A percentile compares a stretch with the other conserved stretches of the same genome.
These are phyloP conservation scores for Xestia rhomboidea DNA, from an alignment of 2,888 invertebrate species.

Conservation along the genomic window DNA sequence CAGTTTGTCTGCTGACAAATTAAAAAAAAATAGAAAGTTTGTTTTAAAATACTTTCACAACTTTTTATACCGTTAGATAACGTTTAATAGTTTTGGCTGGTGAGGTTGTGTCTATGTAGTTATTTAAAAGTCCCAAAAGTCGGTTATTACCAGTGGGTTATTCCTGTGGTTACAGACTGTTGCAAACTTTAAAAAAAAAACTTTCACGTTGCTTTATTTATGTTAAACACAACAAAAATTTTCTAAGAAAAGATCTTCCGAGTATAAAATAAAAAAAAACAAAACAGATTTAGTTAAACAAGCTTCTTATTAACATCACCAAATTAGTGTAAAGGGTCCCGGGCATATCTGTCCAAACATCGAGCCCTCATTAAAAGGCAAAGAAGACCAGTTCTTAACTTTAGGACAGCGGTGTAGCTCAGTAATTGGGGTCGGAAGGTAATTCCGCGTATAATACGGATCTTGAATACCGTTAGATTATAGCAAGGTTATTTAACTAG, in stretches of 20 bases:
- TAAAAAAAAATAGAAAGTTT: not conserved
- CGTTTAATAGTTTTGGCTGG: not conserved
- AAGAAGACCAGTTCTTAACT: constrained; percentile 25
- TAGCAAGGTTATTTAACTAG: not conserved
- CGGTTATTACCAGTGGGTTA: not conserved
- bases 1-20: not conserved
- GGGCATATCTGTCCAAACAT: constrained; percentile 15
- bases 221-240: not conserved
- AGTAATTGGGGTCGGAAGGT: constrained; percentile 23
- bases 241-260: constrained; percentile 10
- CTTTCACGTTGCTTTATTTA: too few relatives aligned
- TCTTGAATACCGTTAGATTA: not conserved
- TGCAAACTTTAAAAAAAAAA: not conserved
- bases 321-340: constrained; percentile 25
- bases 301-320: constrained; percentile 20
- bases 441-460: not conserved
- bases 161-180: not conserved
- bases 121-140: not conserved
- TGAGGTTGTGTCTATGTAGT: not conserved
- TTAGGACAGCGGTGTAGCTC: not conserved
- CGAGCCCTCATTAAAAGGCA: constrained; percentile 9
- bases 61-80: not conserved
- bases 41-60: not conserved
- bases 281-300: constrained; percentile 30
- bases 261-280: constrained; percentile 28